Evolutionary conservation across 2,113 vertebrate species (phyloP).

Genomic region (Toxostoma redivivum): DNA sequence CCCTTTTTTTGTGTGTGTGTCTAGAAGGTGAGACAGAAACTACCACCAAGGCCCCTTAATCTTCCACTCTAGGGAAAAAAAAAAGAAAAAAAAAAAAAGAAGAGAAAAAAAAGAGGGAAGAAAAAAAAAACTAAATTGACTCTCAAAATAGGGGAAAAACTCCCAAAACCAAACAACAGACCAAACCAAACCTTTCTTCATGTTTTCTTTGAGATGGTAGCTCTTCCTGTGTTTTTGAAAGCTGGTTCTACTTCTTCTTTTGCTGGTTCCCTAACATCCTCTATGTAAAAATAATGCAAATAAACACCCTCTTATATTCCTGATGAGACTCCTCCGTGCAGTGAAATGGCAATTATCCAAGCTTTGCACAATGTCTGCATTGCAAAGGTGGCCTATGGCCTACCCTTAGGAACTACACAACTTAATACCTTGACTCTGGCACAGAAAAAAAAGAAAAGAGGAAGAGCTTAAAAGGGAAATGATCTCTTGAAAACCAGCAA

Average conservation of each 20-base stretch:
- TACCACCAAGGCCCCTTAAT: background rate
- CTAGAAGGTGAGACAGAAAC: background rate
- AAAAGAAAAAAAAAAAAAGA: background rate
- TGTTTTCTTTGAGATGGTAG: background rate
- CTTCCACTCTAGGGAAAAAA: background rate
- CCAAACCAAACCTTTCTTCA: background rate
- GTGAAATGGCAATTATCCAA: constrained; percentile 36
- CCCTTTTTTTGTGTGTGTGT: background rate
- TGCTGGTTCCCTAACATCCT: background rate
- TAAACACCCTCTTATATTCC: background rate
- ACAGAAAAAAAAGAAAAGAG: background rate
- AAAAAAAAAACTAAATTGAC: background rate
- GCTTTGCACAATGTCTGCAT: constrained; percentile 39
- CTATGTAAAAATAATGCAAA: constrained; percentile 47
- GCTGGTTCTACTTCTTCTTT: constrained; percentile 32
- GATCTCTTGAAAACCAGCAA: background rate
- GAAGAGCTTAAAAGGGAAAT: constrained; percentile 2
- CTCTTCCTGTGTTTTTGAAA: background rate
- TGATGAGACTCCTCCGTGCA: constrained; percentile 18
- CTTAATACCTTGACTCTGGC: constrained; percentile 19
- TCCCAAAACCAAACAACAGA: background rate
- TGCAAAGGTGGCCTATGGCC: constrained; percentile 40
- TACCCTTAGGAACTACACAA: background rate
- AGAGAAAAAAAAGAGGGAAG: too few species aligned
- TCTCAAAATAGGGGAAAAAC: background rate